Percentiles rank a stretch among this genome's conserved stretches.
Conservation (phyloP, 2,888 invertebrate genomes). For the Agrotis clavis region DNA sequence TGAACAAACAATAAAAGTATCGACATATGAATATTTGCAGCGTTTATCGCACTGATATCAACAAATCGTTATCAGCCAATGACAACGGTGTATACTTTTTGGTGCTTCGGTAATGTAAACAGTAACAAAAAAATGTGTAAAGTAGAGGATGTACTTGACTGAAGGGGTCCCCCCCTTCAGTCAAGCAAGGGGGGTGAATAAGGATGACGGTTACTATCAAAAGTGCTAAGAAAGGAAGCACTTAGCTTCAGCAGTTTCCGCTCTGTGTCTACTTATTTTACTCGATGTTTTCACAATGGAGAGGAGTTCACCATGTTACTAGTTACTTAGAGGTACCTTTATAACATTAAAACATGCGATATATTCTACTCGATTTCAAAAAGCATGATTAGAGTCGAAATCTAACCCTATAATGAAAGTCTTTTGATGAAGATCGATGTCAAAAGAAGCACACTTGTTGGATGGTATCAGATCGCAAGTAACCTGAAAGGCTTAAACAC, state of each 20-base stretch:
- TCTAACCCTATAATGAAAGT: neutral
- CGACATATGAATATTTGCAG: conserved; percentile 36
- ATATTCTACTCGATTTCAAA: too few relatives aligned
- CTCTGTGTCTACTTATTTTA: neutral
- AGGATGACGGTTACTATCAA: conserved; percentile 17
- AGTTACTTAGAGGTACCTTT: too few relatives aligned
- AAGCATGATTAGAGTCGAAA: neutral
- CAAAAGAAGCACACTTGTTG: neutral
- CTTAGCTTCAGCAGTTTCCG: conserved; percentile 21
- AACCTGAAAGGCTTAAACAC: too few relatives aligned
- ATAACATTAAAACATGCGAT: too few relatives aligned
- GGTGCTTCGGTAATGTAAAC: conserved; percentile 39
- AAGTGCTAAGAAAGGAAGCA: conserved; percentile 14
- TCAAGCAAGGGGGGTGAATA: conserved; percentile 18
- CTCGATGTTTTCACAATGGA: neutral
- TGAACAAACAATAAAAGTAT: conserved; percentile 45
- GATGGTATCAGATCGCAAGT: neutral
- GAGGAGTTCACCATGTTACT: neutral
- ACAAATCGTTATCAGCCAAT: conserved; percentile 46
- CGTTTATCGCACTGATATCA: conserved; percentile 39
- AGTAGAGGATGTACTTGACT: neutral
- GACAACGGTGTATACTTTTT: conserved; percentile 47
- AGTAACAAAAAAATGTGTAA: conserved; percentile 4
- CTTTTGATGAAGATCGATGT: neutral
- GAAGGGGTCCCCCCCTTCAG: too few relatives aligned